Base-by-base conservation (phyloP, 2,113 vertebrate genomes). In the Neotoma lepida region DNA sequence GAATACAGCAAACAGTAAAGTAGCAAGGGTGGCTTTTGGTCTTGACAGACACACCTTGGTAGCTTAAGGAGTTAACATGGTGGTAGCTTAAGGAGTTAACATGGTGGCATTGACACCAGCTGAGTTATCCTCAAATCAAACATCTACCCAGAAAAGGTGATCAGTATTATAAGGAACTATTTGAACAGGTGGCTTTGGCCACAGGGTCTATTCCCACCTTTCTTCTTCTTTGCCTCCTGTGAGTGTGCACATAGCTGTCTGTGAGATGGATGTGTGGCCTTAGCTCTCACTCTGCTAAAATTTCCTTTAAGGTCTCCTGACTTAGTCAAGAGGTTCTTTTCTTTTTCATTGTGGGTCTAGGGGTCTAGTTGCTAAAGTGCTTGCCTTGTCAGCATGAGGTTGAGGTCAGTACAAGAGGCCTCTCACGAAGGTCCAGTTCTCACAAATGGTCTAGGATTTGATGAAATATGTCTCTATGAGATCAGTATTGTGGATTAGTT, bases 401-500 rank as follows among this genome's bases (percentile, higher is more conserved):
- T 84, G 39, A 44, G 39, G 26, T 84, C 39, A 18, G 80, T 82
- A 94, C 71, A 97, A 96, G 33, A 87, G 85, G 49, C 87, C 94
- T 87, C 70, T 92, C 94, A 88, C 95, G 84, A 97, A 96, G 58
- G 82, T 39, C 5, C 20, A 77, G 88, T 96, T 97, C 88, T 92
- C 97, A 97, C 71, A 96, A 86, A 91, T 46, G 82, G 78, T 96
- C 58, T 90, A 89, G 96, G 96, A 87, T 95, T 88, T 95, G 96
- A 76, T 96, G 58, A 97, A 98, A 93, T 87, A 97, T 71, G 85
- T 95, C 87, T 96, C 73, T 77, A 74, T 89, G 94, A 91, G 92
- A 96, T 66, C 68, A 35, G 86, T 93, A 58, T 93, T 74, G 30
- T 90, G 89, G 95, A 96, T 97, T 96, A 98, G 96, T 93, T 97